phyloP scores from a whole-genome alignment of 2,888 invertebrate species.

The Aricia artaxerxes region DNA sequence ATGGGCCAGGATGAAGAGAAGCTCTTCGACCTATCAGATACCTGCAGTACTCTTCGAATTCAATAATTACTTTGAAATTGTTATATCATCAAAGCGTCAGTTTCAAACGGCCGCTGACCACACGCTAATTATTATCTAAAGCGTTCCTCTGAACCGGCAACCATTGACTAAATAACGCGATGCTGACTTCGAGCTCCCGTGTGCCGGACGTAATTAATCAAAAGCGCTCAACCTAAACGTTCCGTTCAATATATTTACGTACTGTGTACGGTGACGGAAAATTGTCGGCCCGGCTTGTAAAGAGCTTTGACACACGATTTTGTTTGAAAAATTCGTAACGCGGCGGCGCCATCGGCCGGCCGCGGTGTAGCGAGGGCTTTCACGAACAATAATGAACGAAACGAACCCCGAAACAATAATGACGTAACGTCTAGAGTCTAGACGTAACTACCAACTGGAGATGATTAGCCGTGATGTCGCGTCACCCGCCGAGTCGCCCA shows the following conservation, averaged over 20 bases:
- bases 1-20: neutral
- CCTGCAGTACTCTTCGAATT: neutral
- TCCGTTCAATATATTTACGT: neutral
- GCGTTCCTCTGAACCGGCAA: neutral
- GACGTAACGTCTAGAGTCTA: neutral
- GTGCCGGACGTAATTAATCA: conserved; percentile 1
- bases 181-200: neutral
- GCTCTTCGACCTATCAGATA: neutral
- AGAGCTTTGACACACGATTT: neutral
- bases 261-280: neutral
- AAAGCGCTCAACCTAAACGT: neutral
- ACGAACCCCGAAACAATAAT: neutral
- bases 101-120: neutral
- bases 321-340: neutral
- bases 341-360: neutral
- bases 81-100: neutral
- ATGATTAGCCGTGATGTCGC: neutral
- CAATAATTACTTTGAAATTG: neutral
- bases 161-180: neutral
- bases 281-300: neutral
- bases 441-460: neutral
- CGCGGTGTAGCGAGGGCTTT: neutral
- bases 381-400: neutral
- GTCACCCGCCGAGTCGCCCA: neutral
- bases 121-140: neutral